phyloP scores from a whole-genome alignment of 2,797 vertebrate species.

The Cetoscarus ocellatus region DNA sequence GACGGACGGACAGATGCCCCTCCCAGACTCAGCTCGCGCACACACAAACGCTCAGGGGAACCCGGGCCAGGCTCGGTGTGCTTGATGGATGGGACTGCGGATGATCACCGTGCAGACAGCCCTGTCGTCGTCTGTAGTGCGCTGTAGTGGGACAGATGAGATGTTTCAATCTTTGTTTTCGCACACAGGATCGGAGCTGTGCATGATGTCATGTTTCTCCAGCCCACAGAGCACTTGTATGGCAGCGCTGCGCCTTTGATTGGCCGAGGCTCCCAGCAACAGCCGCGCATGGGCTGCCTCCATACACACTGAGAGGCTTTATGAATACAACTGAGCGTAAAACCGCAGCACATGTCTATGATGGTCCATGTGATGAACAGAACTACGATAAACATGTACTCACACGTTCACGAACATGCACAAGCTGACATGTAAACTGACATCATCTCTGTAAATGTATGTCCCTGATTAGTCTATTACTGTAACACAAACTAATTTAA shows the following conservation, averaged over 20 bases:
- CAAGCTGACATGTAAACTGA: too few species aligned
- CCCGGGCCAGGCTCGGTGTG: constrained; percentile 24
- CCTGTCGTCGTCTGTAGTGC: constrained; percentile 4
- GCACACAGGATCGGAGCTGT: constrained; percentile 44
- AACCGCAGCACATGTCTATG: not conserved
- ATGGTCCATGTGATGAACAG: not conserved
- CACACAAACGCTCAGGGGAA: not conserved
- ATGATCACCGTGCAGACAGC: constrained; percentile 33
- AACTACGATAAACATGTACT: too few species aligned
- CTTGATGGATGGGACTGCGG: constrained; percentile 20
- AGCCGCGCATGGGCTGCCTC: constrained; percentile 68
- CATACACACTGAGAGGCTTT: not conserved
- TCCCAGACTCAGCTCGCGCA: constrained; percentile 53
- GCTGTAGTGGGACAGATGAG: constrained; percentile 8
- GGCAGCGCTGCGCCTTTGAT: constrained; percentile 69
- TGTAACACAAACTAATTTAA: too few species aligned
- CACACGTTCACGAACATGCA: too few species aligned
- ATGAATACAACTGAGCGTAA: not conserved
- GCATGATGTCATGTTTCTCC: constrained; percentile 81
- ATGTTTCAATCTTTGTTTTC: constrained; percentile 54
- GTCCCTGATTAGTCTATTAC: too few species aligned
- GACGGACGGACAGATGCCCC: constrained; percentile 51
- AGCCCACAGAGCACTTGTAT: constrained; percentile 64
- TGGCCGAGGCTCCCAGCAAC: constrained; percentile 85
- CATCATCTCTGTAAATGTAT: too few species aligned